Conservation (phyloP, 2,888 invertebrate genomes). For the Cephus pygmeus region DNA sequence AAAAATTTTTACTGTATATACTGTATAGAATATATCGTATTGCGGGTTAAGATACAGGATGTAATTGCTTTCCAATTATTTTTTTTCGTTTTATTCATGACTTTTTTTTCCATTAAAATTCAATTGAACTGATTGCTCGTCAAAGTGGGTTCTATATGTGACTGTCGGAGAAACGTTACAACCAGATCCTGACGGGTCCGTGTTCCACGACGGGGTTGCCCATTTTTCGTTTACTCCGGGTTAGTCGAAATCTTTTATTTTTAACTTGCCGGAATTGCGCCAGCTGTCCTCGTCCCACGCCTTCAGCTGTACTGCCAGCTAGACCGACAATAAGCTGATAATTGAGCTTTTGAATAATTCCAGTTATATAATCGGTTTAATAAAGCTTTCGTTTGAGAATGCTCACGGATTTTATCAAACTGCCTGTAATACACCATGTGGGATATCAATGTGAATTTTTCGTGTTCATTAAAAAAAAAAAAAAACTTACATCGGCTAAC, state of each 20-base stretch:
- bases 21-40: background rate
- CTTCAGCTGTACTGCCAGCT: conserved; percentile 48
- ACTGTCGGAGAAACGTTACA: background rate
- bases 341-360: conserved; percentile 62
- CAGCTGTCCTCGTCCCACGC: conserved; percentile 55
- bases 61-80: background rate
- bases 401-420: background rate
- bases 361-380: conserved; percentile 50
- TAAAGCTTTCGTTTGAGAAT: conserved; percentile 32
- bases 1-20: background rate
- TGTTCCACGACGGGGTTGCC: background rate
- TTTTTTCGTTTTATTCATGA: background rate
- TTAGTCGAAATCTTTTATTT: background rate
- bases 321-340: conserved; percentile 62
- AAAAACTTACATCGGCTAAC: background rate
- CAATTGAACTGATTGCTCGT: background rate
- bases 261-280: conserved; percentile 6
- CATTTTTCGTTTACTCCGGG: background rate
- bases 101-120: background rate
- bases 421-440: background rate
- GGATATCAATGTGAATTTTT: background rate
- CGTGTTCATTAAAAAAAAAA: background rate
- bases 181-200: background rate
- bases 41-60: background rate
- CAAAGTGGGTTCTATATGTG: background rate